Base-by-base conservation (phyloP, 2,888 invertebrate species). In the Platycnemis pennipes region DNA sequence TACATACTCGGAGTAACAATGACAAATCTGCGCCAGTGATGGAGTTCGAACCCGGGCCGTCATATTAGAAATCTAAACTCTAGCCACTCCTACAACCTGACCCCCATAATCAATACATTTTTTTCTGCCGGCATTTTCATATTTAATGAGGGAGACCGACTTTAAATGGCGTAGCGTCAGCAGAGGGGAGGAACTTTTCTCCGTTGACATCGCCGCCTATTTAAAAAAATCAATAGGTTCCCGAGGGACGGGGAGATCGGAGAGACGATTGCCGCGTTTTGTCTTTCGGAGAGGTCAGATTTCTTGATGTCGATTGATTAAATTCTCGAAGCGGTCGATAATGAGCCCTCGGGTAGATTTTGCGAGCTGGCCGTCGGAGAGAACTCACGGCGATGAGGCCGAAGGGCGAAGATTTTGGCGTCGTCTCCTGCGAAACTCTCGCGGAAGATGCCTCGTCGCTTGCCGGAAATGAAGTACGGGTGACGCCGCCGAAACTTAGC, bases 221-320 rank as follows among this genome's bases (percentile, higher is more conserved):
- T 77, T 13, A 31, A 26, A 77, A 77, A 16, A 77, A 77, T 77
- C 77, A 37, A 77, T 77, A 77, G 31, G n/a, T 77, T 77, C 13
- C 77, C 37, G 77, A 77, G 13, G 77, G 77, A 77, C 37, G 31
- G 16, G 11, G 63, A 37, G 11, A 77, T 77, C 37, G 13, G 2
- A 77, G 77, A 31, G 31, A 8, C 37, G 77, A 77, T 77, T 77
- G 37, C 31, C 26, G 16, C 37, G 37, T 37, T 37, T 13, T 77
- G 31, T 37, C 63, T 63, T 77, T 31, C 37, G 77, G 37, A 37
- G 77, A 37, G 77, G 77, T 77, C 77, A 31, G 77, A 11, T 37
- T 77, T 77, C 37, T 77, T 37, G 77, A 77, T 77, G 22, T 77
- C 77, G 77, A 77, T 77, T 77, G 77, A 26, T 77, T 77, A 31